These are phyloP conservation scores for Thaleichthys pacificus DNA, from an alignment of 2,797 vertebrate genomes.

Conservation along the genomic window DNA sequence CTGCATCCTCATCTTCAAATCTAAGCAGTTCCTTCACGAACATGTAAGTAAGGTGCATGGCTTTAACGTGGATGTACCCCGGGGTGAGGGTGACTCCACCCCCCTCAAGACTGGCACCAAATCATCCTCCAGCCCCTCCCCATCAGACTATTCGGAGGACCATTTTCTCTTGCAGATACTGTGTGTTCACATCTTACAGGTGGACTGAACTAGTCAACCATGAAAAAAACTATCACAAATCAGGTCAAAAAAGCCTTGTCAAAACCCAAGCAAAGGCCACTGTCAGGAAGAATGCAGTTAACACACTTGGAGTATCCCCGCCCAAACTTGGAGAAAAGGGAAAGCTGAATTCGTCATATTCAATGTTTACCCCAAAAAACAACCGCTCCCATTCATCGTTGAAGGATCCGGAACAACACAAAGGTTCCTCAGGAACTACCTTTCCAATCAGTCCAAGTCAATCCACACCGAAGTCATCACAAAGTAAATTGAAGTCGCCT, in stretches of 20 bases:
- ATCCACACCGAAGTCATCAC: constrained; percentile 71
- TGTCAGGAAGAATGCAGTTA: constrained; percentile 78
- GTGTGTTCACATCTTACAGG: constrained; percentile 79
- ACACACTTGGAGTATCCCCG: constrained; percentile 75
- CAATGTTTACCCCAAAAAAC: constrained; percentile 64
- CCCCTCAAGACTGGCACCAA: constrained; percentile 61
- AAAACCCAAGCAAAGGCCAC: constrained; percentile 81
- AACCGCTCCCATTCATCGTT: constrained; percentile 73
- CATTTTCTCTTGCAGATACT: constrained; percentile 78
- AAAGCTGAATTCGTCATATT: constrained; percentile 49
- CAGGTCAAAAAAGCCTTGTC: constrained; percentile 53
- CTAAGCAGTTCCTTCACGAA: constrained; percentile 85
- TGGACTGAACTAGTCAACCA: constrained; percentile 75
- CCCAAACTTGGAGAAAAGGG: constrained; percentile 65
- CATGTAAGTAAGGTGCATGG: constrained; percentile 85
- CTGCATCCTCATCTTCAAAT: constrained; percentile 84
- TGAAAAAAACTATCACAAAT: constrained; percentile 76
- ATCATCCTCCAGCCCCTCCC: constrained; percentile 69
- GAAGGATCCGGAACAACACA: constrained; percentile 73
- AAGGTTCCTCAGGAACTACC: constrained; percentile 72
- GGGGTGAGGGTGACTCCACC: constrained; percentile 68
- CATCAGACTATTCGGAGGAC: constrained; percentile 70
- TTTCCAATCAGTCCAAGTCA: constrained; percentile 66
- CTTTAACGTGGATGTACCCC: constrained; percentile 55
- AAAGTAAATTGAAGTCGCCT: constrained; percentile 70